Base-by-base conservation (phyloP, 2,888 invertebrate species). In the Ophioninae sp. region DNA sequence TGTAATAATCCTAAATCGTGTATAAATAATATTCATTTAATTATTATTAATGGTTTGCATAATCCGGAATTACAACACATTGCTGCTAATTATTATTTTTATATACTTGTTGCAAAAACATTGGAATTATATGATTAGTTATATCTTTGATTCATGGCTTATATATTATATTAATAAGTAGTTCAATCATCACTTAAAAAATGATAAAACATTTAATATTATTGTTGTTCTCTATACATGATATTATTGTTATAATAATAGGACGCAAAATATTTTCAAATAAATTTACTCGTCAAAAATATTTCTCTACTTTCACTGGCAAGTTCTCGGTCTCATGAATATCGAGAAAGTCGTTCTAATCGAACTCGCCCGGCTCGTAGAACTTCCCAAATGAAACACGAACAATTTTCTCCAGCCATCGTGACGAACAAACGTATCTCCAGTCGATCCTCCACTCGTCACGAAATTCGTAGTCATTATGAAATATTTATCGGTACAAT, bases 301-400 rank as follows among this genome's bases (percentile, higher is more conserved):
- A 51, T 51, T 51, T 51, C 51, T 51, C 17, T 2, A 51, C 51
- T 51, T 51, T 51, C 51, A 51, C 51, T 51, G 51, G 51, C 51
- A 51, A 51, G 51, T 51, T 51, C 51, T 51, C 51, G 51, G 51
- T 51, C 51, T 51, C 51, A 51, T 51, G 51, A 51, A 51, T 51
- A 51, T 51, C 51, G 51, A 51, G 51, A 51, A 51, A 51, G 51
- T 51, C 13, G 51, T 51, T 51, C 51, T 51, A 51, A 51, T 51
- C 51, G 51, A 51, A 51, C 13, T 51, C 51, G 17, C 51, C 51
- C 51, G 17, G 13, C 51, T 51, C 51, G 51, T 51, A 10, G 13
- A 51, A 51, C 51, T 10, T 51, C 51, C 10, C 51, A 17, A 51
- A 51, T 51, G 51, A 13, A 51, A 51, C 17, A 51, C 51, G 51